A percentile compares a stretch with the other conserved stretches of the same genome.
These are phyloP conservation scores for Tetraneura akinire DNA, from an alignment of 1,140 invertebrate species.

Conservation along the genomic window DNA sequence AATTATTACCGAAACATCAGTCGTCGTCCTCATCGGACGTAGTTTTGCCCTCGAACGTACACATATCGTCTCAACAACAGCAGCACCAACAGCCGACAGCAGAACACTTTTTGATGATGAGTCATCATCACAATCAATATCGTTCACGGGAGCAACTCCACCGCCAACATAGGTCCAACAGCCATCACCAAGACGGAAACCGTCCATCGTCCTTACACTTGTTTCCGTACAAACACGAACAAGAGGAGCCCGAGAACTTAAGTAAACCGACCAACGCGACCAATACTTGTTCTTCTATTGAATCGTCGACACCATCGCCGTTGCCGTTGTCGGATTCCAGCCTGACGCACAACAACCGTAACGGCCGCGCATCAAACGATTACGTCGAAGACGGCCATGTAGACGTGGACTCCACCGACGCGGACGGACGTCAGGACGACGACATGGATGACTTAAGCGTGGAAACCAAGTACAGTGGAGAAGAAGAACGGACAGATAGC, in stretches of 20 bases:
- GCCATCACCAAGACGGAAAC: conserved; percentile 50
- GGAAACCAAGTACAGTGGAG: conserved; percentile 68
- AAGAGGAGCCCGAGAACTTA: conserved; percentile 78
- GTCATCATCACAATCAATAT: conserved; percentile 62
- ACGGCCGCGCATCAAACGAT: conserved; percentile 1
- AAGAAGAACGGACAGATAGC: conserved; percentile 66
- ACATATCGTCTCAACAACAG: conserved; percentile 58
- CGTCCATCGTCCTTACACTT: conserved; percentile 59
- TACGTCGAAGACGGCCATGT: conserved; percentile 58
- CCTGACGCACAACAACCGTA: conserved; percentile 55
- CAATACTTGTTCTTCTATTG: conserved; percentile 41
- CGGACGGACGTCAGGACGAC: conserved; percentile 61
- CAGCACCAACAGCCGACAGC: conserved; percentile 64
- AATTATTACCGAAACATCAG: not conserved
- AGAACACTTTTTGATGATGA: conserved; percentile 61
- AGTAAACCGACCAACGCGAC: conserved; percentile 64
- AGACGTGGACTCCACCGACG: conserved; percentile 63
- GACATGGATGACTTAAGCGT: conserved; percentile 70
- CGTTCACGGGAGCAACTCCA: conserved; percentile 59
- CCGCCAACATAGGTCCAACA: not conserved
- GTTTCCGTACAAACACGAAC: conserved; percentile 70
- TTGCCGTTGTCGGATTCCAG: conserved; percentile 62
- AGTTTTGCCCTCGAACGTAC: conserved; percentile 54
- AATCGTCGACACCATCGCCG: conserved; percentile 52
- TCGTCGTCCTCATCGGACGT: conserved; percentile 53